Evolutionary conservation across 2,797 vertebrate genomes (phyloP), one percentile per base, ranked within the genome.

Genomic region (Trematocara caparti): DNA sequence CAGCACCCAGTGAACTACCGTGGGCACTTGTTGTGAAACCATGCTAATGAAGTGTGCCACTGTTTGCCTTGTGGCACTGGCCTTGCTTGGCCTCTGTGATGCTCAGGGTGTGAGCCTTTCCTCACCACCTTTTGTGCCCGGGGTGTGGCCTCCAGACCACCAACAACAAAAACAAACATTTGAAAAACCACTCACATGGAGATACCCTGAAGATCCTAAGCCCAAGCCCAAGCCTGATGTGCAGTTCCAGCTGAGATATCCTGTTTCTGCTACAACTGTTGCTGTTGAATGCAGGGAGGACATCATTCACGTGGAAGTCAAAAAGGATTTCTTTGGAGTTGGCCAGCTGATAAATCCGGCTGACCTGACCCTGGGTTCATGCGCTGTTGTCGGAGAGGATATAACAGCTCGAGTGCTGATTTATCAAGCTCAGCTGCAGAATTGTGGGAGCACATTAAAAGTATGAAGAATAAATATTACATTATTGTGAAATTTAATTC

Each of bases 241-340:
- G 11, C 13, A 51, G 6, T 84, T 92, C 19, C 59, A 86, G 72
- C 10, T 45, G 50, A 84, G 45, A 32, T 1, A 69, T 7, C 94
- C 93, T 2, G 75, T 90, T n/a, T 3, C 90, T 75, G 84, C 82
- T 57, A 7, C 79, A 50, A 83, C 90, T 19, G 90, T 96, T 49
- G 43, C 86, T 15, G 94, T 91, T 1, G 55, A 90, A 1, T 96
- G 96, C 87, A 79, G 77, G 53, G 95, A 95, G 79, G 76, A 1
- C 0, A 4, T 15, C 0, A 84, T 88, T 75, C 79, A 85, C 3
- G 92, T 96, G 32, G 88, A 89, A 32, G 94, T 93, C 71, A 90
- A 92, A 66, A 92, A 76, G 81, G 94, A 96, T 81, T 11, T 95
- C 49, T 95, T 94, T 87, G 93, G 94, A 4, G 91, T 24, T 6